phyloP scores from a whole-genome alignment of 2,888 invertebrate genomes.

The Microchrysa polita region DNA sequence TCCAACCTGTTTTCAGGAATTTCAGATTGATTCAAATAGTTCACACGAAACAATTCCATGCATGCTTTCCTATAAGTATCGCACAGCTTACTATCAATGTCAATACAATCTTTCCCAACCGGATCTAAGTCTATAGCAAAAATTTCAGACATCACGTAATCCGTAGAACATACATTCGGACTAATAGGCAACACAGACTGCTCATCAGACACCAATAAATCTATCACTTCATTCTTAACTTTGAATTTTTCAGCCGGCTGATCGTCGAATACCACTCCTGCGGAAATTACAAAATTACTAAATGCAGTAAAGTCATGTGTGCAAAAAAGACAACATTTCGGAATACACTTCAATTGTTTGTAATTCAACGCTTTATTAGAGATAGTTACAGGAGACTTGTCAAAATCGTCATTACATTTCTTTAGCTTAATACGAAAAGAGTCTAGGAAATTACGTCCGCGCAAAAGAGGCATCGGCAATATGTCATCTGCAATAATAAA shows the following conservation, averaged over 20 bases:
- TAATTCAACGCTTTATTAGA: neutral
- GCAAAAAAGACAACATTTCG: neutral
- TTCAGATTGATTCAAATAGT: slow-evolving; percentile 4
- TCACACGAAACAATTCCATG: neutral
- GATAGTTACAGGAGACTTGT: neutral
- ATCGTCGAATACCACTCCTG: neutral
- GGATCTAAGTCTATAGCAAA: neutral
- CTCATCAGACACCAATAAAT: too few relatives aligned
- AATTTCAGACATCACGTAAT: neutral
- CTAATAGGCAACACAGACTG: neutral
- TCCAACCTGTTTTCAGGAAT: neutral
- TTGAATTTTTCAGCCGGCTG: neutral
- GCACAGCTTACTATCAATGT: neutral
- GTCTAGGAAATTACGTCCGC: neutral
- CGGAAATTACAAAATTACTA: neutral
- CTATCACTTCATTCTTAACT: neutral
- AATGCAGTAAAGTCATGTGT: neutral
- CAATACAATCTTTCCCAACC: slow-evolving; percentile 2
- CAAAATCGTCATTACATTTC: neutral
- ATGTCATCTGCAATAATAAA: neutral
- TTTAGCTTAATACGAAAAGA: neutral
- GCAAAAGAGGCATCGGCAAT: neutral
- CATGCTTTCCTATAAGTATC: neutral
- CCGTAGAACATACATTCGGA: neutral
- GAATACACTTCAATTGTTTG: neutral